phyloP scores from a whole-genome alignment of 2,797 vertebrate genomes.

The Notoglanidium macrostoma region DNA sequence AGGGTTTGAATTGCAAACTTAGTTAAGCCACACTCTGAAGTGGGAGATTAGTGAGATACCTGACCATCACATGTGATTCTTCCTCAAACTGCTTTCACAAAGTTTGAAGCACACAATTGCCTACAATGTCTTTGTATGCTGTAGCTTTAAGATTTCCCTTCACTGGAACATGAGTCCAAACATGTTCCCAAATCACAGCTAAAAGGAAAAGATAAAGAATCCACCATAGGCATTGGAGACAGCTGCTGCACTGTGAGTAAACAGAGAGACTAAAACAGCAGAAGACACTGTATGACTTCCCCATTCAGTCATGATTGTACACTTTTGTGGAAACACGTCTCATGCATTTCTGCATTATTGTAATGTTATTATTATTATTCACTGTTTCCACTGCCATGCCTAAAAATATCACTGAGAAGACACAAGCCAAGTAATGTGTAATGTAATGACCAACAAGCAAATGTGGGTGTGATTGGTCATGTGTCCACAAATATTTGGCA shows the following conservation, averaged over 20 bases:
- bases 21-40: neutral
- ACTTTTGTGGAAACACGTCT: neutral
- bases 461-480: neutral
- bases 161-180: neutral
- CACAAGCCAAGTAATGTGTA: neutral
- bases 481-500: neutral
- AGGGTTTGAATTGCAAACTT: neutral
- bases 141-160: neutral
- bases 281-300: slow-evolving; percentile 22
- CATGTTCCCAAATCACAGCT: slow-evolving; percentile 57
- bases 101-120: neutral
- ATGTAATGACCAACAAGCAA: neutral
- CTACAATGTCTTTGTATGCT: neutral
- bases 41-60: neutral
- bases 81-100: neutral
- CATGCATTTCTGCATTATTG: neutral
- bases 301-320: neutral
- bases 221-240: slow-evolving; percentile 68
- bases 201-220: slow-evolving; percentile 77
- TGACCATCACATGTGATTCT: neutral
- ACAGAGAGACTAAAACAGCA: slow-evolving; percentile 45
- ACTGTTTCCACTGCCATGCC: neutral
- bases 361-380: neutral
- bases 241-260: slow-evolving; percentile 49
- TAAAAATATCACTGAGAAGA: neutral